Conservation (phyloP, 2,797 vertebrate species). For the Cottoperca gobio region DNA sequence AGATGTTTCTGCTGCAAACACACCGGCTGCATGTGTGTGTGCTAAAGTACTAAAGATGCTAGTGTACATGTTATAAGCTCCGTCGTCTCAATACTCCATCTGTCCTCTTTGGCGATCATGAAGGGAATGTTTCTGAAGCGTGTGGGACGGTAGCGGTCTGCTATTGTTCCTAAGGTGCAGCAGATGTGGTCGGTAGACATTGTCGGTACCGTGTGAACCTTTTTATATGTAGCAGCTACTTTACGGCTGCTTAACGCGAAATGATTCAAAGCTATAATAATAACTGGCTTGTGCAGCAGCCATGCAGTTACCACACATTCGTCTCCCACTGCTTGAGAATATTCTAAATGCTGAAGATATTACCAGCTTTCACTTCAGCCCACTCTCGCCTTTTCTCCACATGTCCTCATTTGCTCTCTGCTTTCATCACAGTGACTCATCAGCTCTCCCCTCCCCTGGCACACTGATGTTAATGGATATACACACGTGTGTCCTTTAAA, state of each 20-base stretch:
- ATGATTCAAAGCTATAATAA: constrained; percentile 31
- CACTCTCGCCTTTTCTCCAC: constrained; percentile 13
- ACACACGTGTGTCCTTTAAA: background rate
- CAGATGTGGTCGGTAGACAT: constrained; percentile 38
- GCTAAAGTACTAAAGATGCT: constrained; percentile 9
- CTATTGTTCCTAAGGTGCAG: too few species aligned
- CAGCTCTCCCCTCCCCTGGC: background rate
- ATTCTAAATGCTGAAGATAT: background rate
- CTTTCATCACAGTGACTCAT: constrained; percentile 24
- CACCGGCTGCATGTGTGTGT: background rate
- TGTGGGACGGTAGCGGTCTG: constrained; percentile 8
- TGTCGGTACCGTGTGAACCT: background rate
- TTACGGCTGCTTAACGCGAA: constrained; percentile 37
- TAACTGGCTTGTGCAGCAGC: constrained; percentile 5
- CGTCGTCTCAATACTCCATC: constrained; percentile 21
- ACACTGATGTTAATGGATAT: constrained; percentile 2
- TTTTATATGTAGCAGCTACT: constrained; percentile 10
- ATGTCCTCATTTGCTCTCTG: constrained; percentile 18
- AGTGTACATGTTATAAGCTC: background rate
- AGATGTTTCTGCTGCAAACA: constrained; percentile 25
- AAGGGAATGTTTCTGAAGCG: constrained; percentile 2
- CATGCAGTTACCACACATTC: constrained; percentile 24
- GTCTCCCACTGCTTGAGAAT: constrained; percentile 28
- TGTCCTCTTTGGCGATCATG: constrained; percentile 10
- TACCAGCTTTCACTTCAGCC: constrained; percentile 16